These are phyloP conservation scores for Sula dactylatra DNA, from an alignment of 2,113 vertebrate species.

Conservation along the genomic window DNA sequence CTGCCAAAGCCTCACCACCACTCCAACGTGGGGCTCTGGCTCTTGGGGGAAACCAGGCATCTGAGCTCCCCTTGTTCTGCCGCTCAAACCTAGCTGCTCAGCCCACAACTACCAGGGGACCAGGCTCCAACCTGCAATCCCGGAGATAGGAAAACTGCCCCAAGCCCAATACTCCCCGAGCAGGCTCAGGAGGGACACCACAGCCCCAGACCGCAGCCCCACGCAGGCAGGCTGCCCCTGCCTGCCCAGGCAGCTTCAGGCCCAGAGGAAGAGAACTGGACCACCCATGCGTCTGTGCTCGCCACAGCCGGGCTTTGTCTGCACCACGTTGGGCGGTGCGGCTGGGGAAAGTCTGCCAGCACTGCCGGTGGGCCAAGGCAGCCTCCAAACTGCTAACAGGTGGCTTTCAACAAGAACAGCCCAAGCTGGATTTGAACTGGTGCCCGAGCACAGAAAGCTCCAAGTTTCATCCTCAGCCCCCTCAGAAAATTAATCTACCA, in stretches of 20 bases:
- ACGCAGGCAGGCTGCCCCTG: neutral
- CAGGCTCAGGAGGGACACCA: neutral
- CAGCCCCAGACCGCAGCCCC: neutral
- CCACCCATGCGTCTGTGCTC: neutral
- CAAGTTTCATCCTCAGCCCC: slow-evolving; percentile 12
- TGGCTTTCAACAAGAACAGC: slow-evolving; percentile 26
- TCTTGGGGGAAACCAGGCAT: neutral
- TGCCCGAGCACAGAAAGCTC: neutral
- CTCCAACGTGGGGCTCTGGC: neutral
- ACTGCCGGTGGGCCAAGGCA: neutral
- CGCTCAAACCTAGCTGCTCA: neutral
- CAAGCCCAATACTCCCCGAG: neutral
- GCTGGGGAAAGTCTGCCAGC: neutral
- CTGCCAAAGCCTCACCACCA: neutral
- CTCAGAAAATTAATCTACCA: neutral
- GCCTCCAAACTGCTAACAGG: slow-evolving; percentile 22
- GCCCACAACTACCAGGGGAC: neutral
- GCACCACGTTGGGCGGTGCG: fast-evolving
- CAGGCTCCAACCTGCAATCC: neutral
- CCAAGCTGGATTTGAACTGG: neutral
- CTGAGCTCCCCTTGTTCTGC: neutral
- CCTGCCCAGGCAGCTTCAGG: neutral
- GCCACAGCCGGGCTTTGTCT: neutral
- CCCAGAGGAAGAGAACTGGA: neutral
- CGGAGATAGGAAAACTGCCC: neutral